A percentile compares a stretch with the other conserved stretches of the same genome.
Conservation (phyloP, 2,797 vertebrate species). For the Macrochelys suwanniensis region DNA sequence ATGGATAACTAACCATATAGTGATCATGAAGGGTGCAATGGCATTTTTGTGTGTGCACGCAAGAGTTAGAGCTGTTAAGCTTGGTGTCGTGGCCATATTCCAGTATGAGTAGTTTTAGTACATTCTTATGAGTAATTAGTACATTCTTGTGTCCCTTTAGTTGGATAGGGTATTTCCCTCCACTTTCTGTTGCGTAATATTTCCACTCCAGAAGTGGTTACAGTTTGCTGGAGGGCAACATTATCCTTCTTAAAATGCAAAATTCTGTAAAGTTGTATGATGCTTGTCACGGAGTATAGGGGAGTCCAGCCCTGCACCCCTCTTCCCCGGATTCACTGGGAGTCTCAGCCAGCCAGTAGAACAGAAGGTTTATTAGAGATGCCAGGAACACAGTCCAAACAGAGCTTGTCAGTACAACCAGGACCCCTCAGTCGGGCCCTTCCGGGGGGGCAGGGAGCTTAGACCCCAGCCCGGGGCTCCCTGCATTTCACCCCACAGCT, state of each 20-base stretch:
- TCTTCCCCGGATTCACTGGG: too few species aligned
- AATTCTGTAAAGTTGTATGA: neutral
- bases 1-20: neutral
- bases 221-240: neutral
- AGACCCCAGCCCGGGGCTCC: too few species aligned
- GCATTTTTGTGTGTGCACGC: neutral
- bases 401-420: too few species aligned
- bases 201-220: neutral
- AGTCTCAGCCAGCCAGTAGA: too few species aligned
- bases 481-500: too few species aligned
- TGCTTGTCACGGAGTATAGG: too few species aligned
- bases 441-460: too few species aligned
- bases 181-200: neutral
- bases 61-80: neutral
- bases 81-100: neutral
- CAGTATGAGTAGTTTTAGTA: neutral
- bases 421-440: too few species aligned
- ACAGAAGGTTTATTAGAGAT: too few species aligned
- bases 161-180: slow-evolving; percentile 4
- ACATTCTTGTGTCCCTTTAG: neutral
- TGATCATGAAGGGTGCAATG: accelerated
- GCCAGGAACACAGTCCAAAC: too few species aligned
- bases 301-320: too few species aligned
- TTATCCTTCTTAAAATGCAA: neutral
- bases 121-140: neutral